Evolutionary conservation across 2,888 invertebrate genomes (phyloP).

Genomic region (Pemphredon lugubris): DNA sequence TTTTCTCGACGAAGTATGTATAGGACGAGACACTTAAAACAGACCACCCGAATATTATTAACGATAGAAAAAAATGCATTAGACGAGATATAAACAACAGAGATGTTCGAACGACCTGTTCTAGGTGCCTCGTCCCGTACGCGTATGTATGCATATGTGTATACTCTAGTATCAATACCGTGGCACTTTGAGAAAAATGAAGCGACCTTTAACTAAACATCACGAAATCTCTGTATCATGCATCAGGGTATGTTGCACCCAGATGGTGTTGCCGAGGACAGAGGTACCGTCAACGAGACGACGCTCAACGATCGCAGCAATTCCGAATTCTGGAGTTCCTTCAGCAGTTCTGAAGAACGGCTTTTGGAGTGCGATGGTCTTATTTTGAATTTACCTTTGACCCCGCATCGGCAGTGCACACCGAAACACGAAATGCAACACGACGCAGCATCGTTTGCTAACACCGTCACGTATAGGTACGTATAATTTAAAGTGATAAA

Average conservation of each 20-base stretch:
- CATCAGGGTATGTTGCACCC: conserved; percentile 79
- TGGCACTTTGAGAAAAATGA: too few relatives aligned
- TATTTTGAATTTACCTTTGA: conserved; percentile 87
- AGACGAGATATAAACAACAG: too few relatives aligned
- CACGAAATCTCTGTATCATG: conserved; percentile 14
- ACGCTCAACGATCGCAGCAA: conserved; percentile 87
- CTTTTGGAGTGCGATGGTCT: conserved; percentile 88
- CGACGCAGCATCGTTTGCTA: conserved; percentile 82
- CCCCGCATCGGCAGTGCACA: conserved; percentile 84
- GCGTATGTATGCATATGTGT: too few relatives aligned
- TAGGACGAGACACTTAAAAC: too few relatives aligned
- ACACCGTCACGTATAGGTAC: conserved; percentile 87
- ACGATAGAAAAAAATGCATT: too few relatives aligned
- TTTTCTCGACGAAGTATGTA: too few relatives aligned
- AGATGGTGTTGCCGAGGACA: conserved; percentile 86
- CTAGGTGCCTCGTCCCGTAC: too few relatives aligned
- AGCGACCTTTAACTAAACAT: too few relatives aligned
- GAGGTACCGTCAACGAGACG: conserved; percentile 85
- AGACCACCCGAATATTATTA: too few relatives aligned
- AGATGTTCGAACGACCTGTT: too few relatives aligned
- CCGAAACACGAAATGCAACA: conserved; percentile 80
- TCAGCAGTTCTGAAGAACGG: conserved; percentile 90
- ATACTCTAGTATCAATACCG: too few relatives aligned
- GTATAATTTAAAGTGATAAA: too few relatives aligned
- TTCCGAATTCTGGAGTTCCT: conserved; percentile 91